Base-by-base conservation (phyloP, 2,888 invertebrate species). In the Cheilosia vernalis region DNA sequence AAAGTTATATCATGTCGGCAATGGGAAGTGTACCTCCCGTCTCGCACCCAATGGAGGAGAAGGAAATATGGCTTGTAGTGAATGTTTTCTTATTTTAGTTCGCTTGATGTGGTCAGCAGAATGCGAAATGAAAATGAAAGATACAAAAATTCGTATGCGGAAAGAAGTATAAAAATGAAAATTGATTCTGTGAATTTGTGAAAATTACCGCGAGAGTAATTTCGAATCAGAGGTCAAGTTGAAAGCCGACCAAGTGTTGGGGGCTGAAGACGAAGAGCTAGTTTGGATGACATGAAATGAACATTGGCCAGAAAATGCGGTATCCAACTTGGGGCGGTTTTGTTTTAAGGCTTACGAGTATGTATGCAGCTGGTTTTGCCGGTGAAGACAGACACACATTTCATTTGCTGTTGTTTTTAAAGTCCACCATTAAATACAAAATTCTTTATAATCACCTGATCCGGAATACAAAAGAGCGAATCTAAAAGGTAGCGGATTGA, bases 111-210 rank as follows among this genome's bases (percentile, higher is more conserved):
- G 66, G 73, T 66, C 42, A 60, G 61, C 33, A 37, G 40, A 60
- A 80, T 40, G 61, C 55, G 49, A 81, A 81, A 69, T 58, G 63
- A 81, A 81, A 81, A 56, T 64, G 76, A 76, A 81, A 80, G 53
- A 80, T 74, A 63, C 63, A 37, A 37, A 37, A 17, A 19, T 37
- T 37, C 64, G 24, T 7, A 51, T 30, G 7, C 2, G n/a, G 44
- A 17, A 47, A 17, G 49, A 74, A 24, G 47, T 13, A 13, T 37
- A 37, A 56, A 76, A 76, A 76, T 66, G 58, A 76, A 76, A 76
- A 76, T 76, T 66, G 76, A 58, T 66, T 76, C 73, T 66, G 76
- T 66, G 66, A 76, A 76, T 76, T 76, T 66, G 76, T 66, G 66
- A 76, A 76, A 76, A 76, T 66, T 76, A 49, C 66, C 56, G 40